Base-by-base conservation (phyloP, 1,140 invertebrate genomes). In the Tyrophagus putrescentiae region DNA sequence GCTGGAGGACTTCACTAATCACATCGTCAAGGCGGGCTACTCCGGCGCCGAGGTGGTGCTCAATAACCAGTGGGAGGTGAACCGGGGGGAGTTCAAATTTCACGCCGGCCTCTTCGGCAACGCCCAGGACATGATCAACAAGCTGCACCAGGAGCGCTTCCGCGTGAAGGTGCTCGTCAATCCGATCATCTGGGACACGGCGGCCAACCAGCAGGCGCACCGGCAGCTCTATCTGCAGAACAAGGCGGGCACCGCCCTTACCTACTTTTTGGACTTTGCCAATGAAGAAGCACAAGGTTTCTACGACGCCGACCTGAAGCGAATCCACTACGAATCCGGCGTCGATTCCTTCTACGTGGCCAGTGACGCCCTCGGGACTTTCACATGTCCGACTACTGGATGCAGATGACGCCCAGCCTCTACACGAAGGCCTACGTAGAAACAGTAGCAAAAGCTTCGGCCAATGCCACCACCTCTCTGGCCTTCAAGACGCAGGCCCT, bases 321-420 rank as follows among this genome's bases (percentile, higher is more conserved):
- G 70, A 11, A 63, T 94, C 1, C 70, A 80, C 62, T 69, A 74
- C 0, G 71, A 75, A 1, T 78, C 77, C 60, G 82, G 80, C 0
- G 82, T 96, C 29, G 84, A 87, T 67, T 83, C 84, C 61, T 87
- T 90, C 63, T 95, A 94, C 70, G 93, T 93, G 68, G 91, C 95
- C 71, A 90, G 87, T 9, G 91, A 70, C 60, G 79, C n/a, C 73
- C 74, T 0, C 31, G 63, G 6, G 53, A 65, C 16, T 72, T 66
- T 58, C 52, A 62, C 11, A 62, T 74, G 9, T 42, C 60, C 29
- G 62, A 64, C 31, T 57, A 65, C 34, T 39, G 25, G 18, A 42
- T 54, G 28, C 72, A 57, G 77, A 77, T 64, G 72, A 76, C 80
- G 32, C 82, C 82, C 0, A 78, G 77, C 23, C 72, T 79, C 7